A percentile compares a stretch with the other conserved stretches of the same genome.
phyloP scores from a whole-genome alignment of 2,888 invertebrate genomes.

The Vesta saturnalis region DNA sequence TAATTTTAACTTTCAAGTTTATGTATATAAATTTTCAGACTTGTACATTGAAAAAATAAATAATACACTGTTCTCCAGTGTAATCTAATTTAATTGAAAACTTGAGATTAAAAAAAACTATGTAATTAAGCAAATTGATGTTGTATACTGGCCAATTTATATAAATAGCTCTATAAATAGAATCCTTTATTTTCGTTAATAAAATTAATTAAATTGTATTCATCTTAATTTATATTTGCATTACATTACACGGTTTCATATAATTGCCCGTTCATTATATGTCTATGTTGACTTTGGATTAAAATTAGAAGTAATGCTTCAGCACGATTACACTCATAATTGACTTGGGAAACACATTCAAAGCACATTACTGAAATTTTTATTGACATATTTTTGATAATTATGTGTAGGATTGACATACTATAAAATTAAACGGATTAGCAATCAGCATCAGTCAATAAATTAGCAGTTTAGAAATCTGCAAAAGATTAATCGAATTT shows the following conservation, averaged over 20 bases:
- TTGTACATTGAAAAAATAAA: constrained; percentile 35
- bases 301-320: background rate
- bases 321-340: background rate
- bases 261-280: constrained; percentile 3
- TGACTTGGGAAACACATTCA: background rate
- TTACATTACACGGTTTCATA: constrained; percentile 11
- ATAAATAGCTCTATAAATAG: background rate
- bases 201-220: background rate
- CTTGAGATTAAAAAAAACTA: constrained; percentile 14
- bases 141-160: too few relatives aligned
- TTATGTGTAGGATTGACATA: background rate
- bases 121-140: constrained; percentile 25
- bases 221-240: constrained; percentile 8
- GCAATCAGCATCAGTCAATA: constrained; percentile 20
- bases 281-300: background rate
- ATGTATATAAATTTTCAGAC: constrained; percentile 9
- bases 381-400: background rate
- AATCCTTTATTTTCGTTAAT: background rate
- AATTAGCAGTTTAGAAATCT: constrained; percentile 21
- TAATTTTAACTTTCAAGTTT: constrained; percentile 39
- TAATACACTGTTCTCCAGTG: constrained; percentile 28
- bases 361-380: background rate
- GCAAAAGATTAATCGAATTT: constrained; percentile 21
- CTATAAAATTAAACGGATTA: constrained; percentile 7
- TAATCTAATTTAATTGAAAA: constrained; percentile 33